Percentiles rank a stretch among this genome's conserved stretches.
Evolutionary conservation across 2,888 invertebrate species (phyloP).

Genomic region (Latrodectus hesperus): DNA sequence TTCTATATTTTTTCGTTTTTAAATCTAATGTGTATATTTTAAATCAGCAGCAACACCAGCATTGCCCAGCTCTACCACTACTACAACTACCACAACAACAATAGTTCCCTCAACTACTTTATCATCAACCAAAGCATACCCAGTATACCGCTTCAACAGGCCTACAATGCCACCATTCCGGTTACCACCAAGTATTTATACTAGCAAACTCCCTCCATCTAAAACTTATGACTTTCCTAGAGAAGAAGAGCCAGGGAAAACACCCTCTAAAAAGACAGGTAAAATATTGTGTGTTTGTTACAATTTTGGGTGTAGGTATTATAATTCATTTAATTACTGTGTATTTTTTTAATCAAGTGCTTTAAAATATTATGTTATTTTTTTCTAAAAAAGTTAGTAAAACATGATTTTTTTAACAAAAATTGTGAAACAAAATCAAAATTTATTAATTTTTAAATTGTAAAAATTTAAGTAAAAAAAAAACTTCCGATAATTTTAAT

Average conservation of each 20-base stretch:
- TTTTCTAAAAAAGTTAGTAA: too few species aligned
- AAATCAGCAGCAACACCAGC: slow-evolving; percentile 14
- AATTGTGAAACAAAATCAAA: too few species aligned
- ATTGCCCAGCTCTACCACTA: slow-evolving; percentile 40
- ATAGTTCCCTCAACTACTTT: slow-evolving; percentile 30
- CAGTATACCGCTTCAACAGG: slow-evolving; percentile 53
- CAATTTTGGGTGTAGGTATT: too few species aligned
- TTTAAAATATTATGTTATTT: too few species aligned
- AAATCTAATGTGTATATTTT: background rate
- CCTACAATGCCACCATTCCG: slow-evolving; percentile 60
- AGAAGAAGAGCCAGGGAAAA: slow-evolving; percentile 60
- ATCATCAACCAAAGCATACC: slow-evolving; percentile 38
- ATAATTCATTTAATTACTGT: too few species aligned
- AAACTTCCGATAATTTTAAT: too few species aligned
- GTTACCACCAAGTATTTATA: slow-evolving; percentile 50
- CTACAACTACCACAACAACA: slow-evolving; percentile 28
- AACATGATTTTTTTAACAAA: too few species aligned
- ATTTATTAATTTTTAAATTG: too few species aligned
- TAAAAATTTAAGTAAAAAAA: too few species aligned
- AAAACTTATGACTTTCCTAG: slow-evolving; percentile 58
- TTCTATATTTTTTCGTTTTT: background rate
- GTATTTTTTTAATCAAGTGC: too few species aligned
- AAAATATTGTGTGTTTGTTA: background rate
- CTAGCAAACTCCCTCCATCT: slow-evolving; percentile 50
- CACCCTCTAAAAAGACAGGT: slow-evolving; percentile 65